Evolutionary conservation across 2,888 invertebrate genomes (phyloP), one percentile per base, ranked within the genome.

Genomic region (Bedellia somnulentella): DNA sequence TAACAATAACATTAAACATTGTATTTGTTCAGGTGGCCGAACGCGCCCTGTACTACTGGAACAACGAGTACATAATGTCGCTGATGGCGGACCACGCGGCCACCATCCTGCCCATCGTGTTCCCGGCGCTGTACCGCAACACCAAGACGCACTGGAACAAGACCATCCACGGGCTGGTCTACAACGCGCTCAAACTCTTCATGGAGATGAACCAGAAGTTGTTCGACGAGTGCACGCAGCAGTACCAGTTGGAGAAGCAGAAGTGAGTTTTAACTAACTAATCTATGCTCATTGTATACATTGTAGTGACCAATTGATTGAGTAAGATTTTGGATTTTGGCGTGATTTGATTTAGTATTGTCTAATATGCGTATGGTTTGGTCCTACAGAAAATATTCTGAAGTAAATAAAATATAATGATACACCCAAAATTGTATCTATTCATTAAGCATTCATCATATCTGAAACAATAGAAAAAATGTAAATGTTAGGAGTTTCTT

Each of bases 151-250:
- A 99, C 70, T 99, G 99, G 99, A 99, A 99, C 81, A 98, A 97
- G 78, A 99, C 98, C 37, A 99, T 99, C 48, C 94, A 98, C 53
- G 98, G 98, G 30, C 85, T 99, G 43, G 97, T 99, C 46, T 99
- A 99, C 80, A 99, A 99, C 80, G 99, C 99, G 49, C 86, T 99
- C 48, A 99, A 99, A 67, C 86, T 98, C 32, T 99, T 99, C 79
- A 99, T 99, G 99, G 99, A 99, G 76, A 99, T 99, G 98, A 99
- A 99, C 79, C 96, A 97, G 76, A 96, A 95, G 64, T 81, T 99
- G 44, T 99, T 99, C 63, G 98, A 99, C 63, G 98, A 99, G 78
- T 96, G 97, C 68, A 93, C 93, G 46, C 91, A 94, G 61, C 93
- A 93, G 57, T 95, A 91, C 64, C 88, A 90, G 51, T 87, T 90